Base-by-base conservation (phyloP, 1,140 invertebrate species). In the Venustaconcha ellipsiformis region DNA sequence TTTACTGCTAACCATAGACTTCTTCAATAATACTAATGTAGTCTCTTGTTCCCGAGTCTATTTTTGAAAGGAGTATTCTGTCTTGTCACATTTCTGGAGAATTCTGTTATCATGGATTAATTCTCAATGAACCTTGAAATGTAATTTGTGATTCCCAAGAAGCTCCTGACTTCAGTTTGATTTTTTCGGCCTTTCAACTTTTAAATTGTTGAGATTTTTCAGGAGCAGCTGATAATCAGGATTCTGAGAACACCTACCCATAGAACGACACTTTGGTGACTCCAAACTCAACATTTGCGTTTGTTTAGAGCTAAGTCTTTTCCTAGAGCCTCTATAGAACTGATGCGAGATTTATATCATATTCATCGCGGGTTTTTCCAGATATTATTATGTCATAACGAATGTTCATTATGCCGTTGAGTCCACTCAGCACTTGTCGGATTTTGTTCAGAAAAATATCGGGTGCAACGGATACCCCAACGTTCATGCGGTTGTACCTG, bases 141-240 rank as follows among this genome's bases (percentile, higher is more conserved):
- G 55, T 81, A 80, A 23, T 80, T 82, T 30, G 76, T 63, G 71
- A 84, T 78, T 2, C 78, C 78, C 5, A 82, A 63, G 59, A 84
- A 83, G 59, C 73, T 72, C 57, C 73, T 30, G n/a, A 84, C 4
- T 73, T 83, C 82, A 20, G 63, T 23, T 8, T 70, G 67, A n/a
- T 78, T 78, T 30, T 30, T 30, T 82, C n/a, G 76, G 80, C 18
- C 2, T 15, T 20, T 67, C 17, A 18, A 67, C 56, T 72, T 68
- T 18, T 68, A 68, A 23, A 91, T 88, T n/a, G 86, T 84, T 55
- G 83, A 69, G 0, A 91, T 74, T 90, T 90, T 14, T 78, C 65
- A 15, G 69, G 64, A 55, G 79, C 76, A 57, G 82, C 67, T n/a
- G 23, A 67, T 17, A 84, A 74, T 37, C 83, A 74, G 57, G 75